phyloP scores from a whole-genome alignment of 2,888 invertebrate genomes.

The Harpalus rubripes region DNA sequence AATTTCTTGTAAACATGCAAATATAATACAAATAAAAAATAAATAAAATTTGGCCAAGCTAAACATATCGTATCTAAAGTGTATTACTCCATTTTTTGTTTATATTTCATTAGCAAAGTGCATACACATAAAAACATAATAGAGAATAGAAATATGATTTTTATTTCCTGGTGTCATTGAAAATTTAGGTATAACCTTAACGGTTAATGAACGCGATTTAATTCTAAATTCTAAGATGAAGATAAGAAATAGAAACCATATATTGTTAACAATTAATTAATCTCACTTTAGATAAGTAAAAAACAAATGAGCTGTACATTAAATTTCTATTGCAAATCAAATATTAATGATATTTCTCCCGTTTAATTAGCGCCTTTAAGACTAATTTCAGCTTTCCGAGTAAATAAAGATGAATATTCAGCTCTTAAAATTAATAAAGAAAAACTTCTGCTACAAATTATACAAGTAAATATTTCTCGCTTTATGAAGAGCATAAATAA shows the following conservation, averaged over 20 bases:
- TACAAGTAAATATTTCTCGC: slow-evolving; percentile 3
- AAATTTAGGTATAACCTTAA: not conserved
- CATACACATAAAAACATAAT: slow-evolving; percentile 13
- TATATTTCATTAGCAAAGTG: too few species aligned
- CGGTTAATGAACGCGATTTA: slow-evolving; percentile 6
- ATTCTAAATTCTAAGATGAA: slow-evolving; percentile 10
- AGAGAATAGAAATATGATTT: not conserved
- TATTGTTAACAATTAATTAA: not conserved
- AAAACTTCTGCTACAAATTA: slow-evolving; percentile 28
- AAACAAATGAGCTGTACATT: slow-evolving; percentile 7
- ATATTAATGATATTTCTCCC: slow-evolving; percentile 8
- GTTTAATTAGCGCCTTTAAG: not conserved
- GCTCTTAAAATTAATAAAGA: slow-evolving; percentile 34
- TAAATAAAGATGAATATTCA: slow-evolving; percentile 32
- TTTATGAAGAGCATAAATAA: slow-evolving; percentile 18
- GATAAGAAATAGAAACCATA: slow-evolving; percentile 37
- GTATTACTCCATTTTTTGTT: too few species aligned
- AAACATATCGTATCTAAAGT: too few species aligned
- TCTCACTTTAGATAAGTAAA: slow-evolving; percentile 2
- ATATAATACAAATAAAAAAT: too few species aligned
- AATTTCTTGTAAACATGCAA: too few species aligned
- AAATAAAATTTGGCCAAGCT: too few species aligned
- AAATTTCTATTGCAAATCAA: slow-evolving; percentile 26
- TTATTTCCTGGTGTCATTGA: not conserved
- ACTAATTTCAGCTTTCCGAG: not conserved